A percentile compares a stretch with the other conserved stretches of the same genome.
Evolutionary conservation across 1,140 invertebrate species (phyloP).

Genomic region (Steinernema khuongi): DNA sequence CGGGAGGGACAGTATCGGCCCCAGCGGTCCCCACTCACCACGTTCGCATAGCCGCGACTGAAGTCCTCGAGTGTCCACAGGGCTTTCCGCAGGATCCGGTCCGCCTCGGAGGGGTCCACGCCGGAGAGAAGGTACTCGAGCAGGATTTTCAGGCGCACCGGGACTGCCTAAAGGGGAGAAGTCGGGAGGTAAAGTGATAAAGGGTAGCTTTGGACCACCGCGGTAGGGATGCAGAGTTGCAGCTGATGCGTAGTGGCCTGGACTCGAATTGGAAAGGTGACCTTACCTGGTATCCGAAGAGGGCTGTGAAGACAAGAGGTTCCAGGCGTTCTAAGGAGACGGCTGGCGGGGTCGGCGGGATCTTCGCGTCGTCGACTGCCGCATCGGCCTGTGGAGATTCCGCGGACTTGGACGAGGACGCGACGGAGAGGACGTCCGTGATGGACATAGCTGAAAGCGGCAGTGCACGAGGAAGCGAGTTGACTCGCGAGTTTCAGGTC

Average conservation of each 20-base stretch:
- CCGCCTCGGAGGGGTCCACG: background rate
- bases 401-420: background rate
- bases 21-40: background rate
- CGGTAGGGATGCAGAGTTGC: background rate
- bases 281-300: background rate
- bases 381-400: background rate
- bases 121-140: background rate
- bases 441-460: conserved; percentile 4
- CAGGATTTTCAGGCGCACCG: background rate
- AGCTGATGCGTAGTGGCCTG: no score
- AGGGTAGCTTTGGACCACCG: no score
- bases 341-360: background rate
- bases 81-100: background rate
- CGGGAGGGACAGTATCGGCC: background rate
- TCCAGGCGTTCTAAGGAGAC: background rate
- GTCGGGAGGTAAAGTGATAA: background rate
- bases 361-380: background rate
- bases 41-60: conserved; percentile 7
- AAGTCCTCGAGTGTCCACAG: background rate
- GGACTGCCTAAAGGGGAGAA: background rate
- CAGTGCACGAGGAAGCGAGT: background rate
- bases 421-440: conserved; percentile 12
- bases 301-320: background rate
- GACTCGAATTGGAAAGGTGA: no score
- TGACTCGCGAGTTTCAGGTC: conserved; percentile 14